A percentile compares a stretch with the other conserved stretches of the same genome.
Conservation (phyloP, 2,113 vertebrate species). For the Odontesthes bonariensis region DNA sequence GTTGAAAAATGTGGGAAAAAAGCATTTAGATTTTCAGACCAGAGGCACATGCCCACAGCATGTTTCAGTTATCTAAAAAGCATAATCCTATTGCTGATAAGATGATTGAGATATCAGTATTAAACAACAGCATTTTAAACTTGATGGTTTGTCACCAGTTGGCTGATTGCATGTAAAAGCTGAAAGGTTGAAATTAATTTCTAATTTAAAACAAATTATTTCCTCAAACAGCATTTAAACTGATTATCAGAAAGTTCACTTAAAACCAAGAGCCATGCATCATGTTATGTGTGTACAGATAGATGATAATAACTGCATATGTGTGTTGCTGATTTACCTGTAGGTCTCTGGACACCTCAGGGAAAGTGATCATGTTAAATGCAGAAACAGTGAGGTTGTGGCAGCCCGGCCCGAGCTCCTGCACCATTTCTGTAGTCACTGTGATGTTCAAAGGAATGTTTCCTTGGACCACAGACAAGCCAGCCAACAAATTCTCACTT, state of each 20-base stretch:
- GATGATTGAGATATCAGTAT: not conserved
- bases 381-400: slow-evolving; percentile 84
- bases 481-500: slow-evolving; percentile 69
- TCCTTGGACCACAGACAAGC: slow-evolving; percentile 67
- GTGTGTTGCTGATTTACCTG: slow-evolving; percentile 38
- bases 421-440: slow-evolving; percentile 71
- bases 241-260: not conserved
- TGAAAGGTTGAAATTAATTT: slow-evolving; percentile 46
- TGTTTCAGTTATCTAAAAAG: too few relatives aligned
- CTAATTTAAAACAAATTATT: not conserved
- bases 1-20: too few relatives aligned
- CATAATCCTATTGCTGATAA: not conserved
- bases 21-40: too few relatives aligned
- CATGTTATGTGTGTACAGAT: not conserved
- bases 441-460: slow-evolving; percentile 83
- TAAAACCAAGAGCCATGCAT: not conserved
- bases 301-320: not conserved
- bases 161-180: not conserved
- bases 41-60: too few relatives aligned
- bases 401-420: slow-evolving; percentile 80
- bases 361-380: slow-evolving; percentile 56
- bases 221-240: slow-evolving; percentile 17
- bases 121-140: not conserved
- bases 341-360: slow-evolving; percentile 57
- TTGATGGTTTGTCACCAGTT: not conserved